Percentiles rank a stretch among this genome's conserved stretches.
These are phyloP conservation scores for Aelia acuminata DNA, from an alignment of 2,888 invertebrate genomes.

Conservation along the genomic window DNA sequence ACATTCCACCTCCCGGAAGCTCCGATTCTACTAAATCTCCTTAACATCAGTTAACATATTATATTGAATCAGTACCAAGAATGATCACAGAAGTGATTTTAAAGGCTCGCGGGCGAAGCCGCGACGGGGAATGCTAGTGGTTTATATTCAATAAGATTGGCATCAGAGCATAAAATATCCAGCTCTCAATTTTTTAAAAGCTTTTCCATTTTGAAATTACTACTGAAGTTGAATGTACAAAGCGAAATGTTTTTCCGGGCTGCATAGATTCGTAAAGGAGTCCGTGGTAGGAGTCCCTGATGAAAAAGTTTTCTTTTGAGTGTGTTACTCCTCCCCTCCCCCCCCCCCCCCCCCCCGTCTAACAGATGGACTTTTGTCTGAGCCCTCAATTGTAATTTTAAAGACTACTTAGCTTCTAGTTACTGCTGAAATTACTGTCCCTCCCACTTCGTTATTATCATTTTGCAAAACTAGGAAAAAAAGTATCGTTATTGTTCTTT, in stretches of 20 bases:
- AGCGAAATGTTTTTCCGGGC: neutral
- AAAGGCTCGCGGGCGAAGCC: too few species aligned
- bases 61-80: too few species aligned
- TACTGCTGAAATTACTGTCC: slow-evolving; percentile 8
- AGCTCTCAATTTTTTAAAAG: neutral
- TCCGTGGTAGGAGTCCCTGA: neutral
- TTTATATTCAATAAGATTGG: too few species aligned
- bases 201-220: neutral
- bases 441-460: slow-evolving; percentile 7
- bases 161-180: too few species aligned
- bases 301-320: slow-evolving; percentile 24
- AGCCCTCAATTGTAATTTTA: slow-evolving; percentile 12
- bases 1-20: too few species aligned
- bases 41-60: too few species aligned
- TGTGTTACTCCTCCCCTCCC: neutral
- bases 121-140: too few species aligned
- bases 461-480: neutral
- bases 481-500: neutral
- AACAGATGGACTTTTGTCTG: slow-evolving; percentile 20
- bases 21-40: too few species aligned
- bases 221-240: neutral
- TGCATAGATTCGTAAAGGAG: neutral
- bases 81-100: too few species aligned
- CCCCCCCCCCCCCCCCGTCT: too few species aligned
- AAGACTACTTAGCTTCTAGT: slow-evolving; percentile 23